A percentile compares a stretch with the other conserved stretches of the same genome.
Evolutionary conservation across 2,113 vertebrate species (phyloP).

Genomic region (Lampris megalopsis): DNA sequence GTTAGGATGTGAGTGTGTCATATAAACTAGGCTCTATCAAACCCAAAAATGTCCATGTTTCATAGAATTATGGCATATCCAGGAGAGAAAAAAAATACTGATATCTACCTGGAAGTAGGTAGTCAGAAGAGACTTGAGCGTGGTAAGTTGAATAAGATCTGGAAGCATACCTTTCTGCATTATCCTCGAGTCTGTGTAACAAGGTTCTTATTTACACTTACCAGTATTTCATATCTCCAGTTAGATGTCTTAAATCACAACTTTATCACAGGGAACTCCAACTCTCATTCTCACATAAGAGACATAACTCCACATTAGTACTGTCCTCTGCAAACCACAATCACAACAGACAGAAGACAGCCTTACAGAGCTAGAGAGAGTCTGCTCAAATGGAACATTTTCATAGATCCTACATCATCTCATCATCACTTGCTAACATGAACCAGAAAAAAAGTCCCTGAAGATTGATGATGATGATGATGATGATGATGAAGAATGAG

Average conservation of each 20-base stretch:
- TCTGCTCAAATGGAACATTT: not conserved
- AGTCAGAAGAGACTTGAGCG: not conserved
- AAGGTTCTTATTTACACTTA: not conserved
- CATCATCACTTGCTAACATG: too few species aligned
- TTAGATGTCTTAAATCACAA: constrained; percentile 10
- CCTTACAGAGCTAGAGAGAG: not conserved
- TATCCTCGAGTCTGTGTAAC: not conserved
- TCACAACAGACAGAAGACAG: constrained; percentile 12
- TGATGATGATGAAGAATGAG: too few species aligned
- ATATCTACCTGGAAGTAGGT: not conserved
- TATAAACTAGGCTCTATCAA: not conserved
- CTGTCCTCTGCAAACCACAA: not conserved
- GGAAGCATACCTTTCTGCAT: constrained; percentile 2
- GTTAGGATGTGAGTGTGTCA: not conserved
- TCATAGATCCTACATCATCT: too few species aligned
- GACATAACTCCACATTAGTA: constrained; percentile 33
- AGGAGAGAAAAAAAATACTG: constrained; percentile 2
- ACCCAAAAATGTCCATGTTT: not conserved
- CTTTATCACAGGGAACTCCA: constrained; percentile 43
- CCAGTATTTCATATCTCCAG: constrained; percentile 10
- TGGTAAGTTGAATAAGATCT: too few species aligned
- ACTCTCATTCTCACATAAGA: constrained; percentile 46
- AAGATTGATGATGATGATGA: too few species aligned
- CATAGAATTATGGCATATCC: not conserved
- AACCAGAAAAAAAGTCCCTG: too few species aligned